Base-by-base conservation (phyloP, 2,113 vertebrate genomes). In the Austrofundulus limnaeus region DNA sequence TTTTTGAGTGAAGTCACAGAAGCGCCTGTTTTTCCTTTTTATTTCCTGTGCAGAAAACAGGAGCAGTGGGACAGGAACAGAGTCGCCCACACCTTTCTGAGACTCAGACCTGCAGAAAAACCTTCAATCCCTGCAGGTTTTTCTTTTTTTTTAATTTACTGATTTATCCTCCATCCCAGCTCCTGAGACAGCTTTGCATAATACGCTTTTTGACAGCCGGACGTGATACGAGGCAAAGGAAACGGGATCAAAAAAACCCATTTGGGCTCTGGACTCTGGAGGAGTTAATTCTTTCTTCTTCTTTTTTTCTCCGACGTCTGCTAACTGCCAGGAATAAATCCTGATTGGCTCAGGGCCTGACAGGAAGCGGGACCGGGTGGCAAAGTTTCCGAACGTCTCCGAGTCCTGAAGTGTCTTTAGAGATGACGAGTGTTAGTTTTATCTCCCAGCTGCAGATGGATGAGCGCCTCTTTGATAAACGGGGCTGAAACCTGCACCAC, bases 321-420 rank as follows among this genome's bases (percentile, higher is more conserved):
- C 47, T 81, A 86, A 86, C 82, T 83, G 84, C 81, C 80, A 88
- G 87, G 87, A 88, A 86, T 81, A 87, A 88, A 90, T 89, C 89
- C 78, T 37, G 14, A 61, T 43, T 83, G 81, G 84, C 81, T 83
- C 25, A 4, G 39, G 60, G 73, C 59, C 78, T 76, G 83, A 80
- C 75, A 66, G 88, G 80, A 84, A 65, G 49, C 24, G 5, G 52
- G 20, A 28, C 31, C 39, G 47, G 59, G 24, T 28, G 58, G 70
- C 37, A 63, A 34, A 68, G 69, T 72, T 61, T 72, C 57, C 54
- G n/a, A n/a, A 42, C 34, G 45, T 58, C 84, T 87, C 77, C 72
- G 64, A 86, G 80, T 81, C 75, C 80, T 73, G 58, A 81, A 71
- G 78, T 57, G 72, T 66, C 82, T 78, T 78, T 73, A 82, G 75